phyloP scores from a whole-genome alignment of 2,888 invertebrate genomes.

The Lasioglossum figueresi region DNA sequence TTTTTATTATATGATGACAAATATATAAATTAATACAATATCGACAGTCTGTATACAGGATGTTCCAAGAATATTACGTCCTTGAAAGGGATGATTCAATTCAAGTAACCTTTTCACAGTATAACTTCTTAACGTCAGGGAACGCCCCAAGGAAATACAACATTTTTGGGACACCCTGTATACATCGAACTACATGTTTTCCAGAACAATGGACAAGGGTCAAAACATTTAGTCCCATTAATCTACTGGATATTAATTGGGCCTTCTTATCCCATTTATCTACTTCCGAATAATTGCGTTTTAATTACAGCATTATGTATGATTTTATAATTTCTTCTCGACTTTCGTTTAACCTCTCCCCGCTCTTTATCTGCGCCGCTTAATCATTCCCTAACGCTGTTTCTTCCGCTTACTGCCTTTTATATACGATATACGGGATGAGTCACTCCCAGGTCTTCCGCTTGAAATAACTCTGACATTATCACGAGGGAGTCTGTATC shows the following conservation, averaged over 20 bases:
- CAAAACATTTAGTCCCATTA: not conserved
- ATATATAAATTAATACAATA: not conserved
- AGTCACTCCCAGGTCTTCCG: not conserved
- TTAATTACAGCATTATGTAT: not conserved
- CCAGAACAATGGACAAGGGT: not conserved
- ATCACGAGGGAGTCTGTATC: not conserved
- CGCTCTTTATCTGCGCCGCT: not conserved
- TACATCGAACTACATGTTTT: not conserved
- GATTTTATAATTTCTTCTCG: not conserved
- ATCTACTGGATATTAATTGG: not conserved
- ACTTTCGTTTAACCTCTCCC: not conserved
- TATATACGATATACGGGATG: constrained; percentile 3
- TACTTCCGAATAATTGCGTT: not conserved
- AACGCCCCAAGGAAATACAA: too few relatives aligned
- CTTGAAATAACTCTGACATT: constrained; percentile 16
- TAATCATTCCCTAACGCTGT: not conserved
- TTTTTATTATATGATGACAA: not conserved
- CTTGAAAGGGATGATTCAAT: too few relatives aligned
- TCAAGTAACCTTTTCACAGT: too few relatives aligned
- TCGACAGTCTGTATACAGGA: not conserved
- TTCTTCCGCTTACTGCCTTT: not conserved
- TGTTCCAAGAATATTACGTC: too few relatives aligned
- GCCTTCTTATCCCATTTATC: not conserved
- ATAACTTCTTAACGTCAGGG: too few relatives aligned
- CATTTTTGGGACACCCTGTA: too few relatives aligned